These are phyloP conservation scores for Solenodon paradoxus DNA, from an alignment of 2,113 vertebrate genomes.

Conservation along the genomic window DNA sequence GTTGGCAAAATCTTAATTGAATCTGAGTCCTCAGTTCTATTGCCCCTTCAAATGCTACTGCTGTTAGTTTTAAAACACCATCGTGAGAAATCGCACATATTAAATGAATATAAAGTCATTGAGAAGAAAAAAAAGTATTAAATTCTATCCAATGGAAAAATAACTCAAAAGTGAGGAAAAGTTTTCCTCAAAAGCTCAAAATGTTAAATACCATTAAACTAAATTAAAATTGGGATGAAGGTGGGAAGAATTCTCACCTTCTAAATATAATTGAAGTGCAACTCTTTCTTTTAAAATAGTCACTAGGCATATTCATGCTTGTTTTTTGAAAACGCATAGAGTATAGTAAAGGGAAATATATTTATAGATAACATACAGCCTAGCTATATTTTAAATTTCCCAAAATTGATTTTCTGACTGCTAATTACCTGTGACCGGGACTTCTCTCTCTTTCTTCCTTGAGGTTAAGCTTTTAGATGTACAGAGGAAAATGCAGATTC, in stretches of 20 bases:
- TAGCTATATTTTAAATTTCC: neutral
- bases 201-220: neutral
- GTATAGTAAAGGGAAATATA: neutral
- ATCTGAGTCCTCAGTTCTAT: neutral
- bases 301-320: neutral
- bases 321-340: neutral
- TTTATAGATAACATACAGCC: neutral
- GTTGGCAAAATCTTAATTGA: conserved; percentile 1
- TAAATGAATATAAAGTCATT: neutral
- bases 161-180: neutral
- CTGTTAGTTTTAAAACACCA: neutral
- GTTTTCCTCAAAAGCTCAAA: neutral
- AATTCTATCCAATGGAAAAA: neutral
- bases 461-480: neutral
- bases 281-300: neutral
- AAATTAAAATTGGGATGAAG: neutral
- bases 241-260: neutral
- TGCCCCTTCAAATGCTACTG: neutral
- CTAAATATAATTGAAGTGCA: neutral
- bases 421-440: neutral
- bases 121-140: neutral
- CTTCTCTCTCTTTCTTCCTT: neutral
- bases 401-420: neutral
- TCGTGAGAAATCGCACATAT: neutral
- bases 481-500: neutral